Percentiles rank a stretch among this genome's conserved stretches.
phyloP scores from a whole-genome alignment of 2,113 vertebrate genomes.

The Oreochromis tanganicae region DNA sequence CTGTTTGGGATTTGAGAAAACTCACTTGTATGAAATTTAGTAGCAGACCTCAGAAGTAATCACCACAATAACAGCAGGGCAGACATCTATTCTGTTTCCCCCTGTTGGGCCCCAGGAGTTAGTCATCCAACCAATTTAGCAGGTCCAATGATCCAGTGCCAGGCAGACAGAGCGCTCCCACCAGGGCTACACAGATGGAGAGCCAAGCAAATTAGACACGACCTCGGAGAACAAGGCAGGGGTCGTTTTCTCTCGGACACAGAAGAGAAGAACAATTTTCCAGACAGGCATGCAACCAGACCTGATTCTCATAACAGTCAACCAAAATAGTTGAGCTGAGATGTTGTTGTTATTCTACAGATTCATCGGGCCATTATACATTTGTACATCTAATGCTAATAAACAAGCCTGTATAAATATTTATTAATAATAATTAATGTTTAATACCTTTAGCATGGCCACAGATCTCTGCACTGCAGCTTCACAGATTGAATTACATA shows the following conservation, averaged over 20 bases:
- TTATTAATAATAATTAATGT: not conserved
- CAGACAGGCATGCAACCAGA: not conserved
- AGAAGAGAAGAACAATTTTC: not conserved
- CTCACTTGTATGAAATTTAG: not conserved
- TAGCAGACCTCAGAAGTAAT: not conserved
- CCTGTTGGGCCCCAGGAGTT: not conserved
- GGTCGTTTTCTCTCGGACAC: not conserved
- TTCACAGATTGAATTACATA: not conserved
- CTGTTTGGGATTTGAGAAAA: not conserved
- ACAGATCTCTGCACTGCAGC: not conserved
- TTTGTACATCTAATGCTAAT: not conserved
- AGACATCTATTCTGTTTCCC: not conserved
- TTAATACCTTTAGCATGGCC: not conserved
- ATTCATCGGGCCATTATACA: not conserved
- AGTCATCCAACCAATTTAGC: conserved; percentile 26
- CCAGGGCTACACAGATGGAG: conserved; percentile 5
- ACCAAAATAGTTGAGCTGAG: not conserved
- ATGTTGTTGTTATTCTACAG: not conserved
- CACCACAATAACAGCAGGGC: not conserved
- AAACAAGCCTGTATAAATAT: not conserved
- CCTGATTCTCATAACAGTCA: not conserved
- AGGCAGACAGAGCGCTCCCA: conserved; percentile 19
- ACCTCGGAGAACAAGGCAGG: not conserved
- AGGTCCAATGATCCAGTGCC: not conserved
- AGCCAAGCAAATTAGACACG: conserved; percentile 28